phyloP scores from a whole-genome alignment of 2,888 invertebrate genomes.

The Drosophila conformis region DNA sequence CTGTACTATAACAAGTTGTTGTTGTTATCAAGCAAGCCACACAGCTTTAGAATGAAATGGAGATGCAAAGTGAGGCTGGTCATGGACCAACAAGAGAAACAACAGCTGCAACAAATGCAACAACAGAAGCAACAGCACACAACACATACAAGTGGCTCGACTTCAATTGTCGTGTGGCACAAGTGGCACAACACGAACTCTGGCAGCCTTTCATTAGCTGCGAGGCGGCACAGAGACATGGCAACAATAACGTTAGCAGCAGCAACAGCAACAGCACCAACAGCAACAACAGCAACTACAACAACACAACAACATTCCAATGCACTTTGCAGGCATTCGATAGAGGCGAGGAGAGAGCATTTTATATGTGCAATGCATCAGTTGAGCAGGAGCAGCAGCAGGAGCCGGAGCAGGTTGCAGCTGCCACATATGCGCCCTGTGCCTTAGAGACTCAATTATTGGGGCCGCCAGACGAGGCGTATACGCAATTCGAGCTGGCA shows the following conservation, averaged over 20 bases:
- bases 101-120: constrained; percentile 1
- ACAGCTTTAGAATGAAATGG: constrained; percentile 85
- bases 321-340: constrained; percentile 80
- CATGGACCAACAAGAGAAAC: constrained; percentile 77
- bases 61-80: constrained; percentile 83
- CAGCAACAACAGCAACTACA: constrained; percentile 22
- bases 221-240: constrained; percentile 33
- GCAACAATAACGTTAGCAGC: constrained; percentile 17
- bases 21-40: constrained; percentile 50
- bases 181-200: constrained; percentile 61
- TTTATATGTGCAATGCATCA: constrained; percentile 62
- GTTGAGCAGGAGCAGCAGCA: constrained; percentile 13
- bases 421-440: constrained; percentile 48
- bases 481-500: constrained; percentile 82
- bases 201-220: constrained; percentile 79
- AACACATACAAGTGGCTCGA: constrained; percentile 46
- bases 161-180: constrained; percentile 73
- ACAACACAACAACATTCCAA: constrained; percentile 76
- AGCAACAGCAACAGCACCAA: constrained; percentile 10
- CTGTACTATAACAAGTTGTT: constrained; percentile 37
- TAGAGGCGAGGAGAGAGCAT: constrained; percentile 57
- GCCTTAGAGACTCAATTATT: constrained; percentile 75
- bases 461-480: constrained; percentile 74
- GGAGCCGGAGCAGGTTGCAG: constrained; percentile 14
- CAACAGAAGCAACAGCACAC: constrained; percentile 26